Evolutionary conservation across 1,140 invertebrate genomes (phyloP).

Genomic region (Reticulitermes speratus): DNA sequence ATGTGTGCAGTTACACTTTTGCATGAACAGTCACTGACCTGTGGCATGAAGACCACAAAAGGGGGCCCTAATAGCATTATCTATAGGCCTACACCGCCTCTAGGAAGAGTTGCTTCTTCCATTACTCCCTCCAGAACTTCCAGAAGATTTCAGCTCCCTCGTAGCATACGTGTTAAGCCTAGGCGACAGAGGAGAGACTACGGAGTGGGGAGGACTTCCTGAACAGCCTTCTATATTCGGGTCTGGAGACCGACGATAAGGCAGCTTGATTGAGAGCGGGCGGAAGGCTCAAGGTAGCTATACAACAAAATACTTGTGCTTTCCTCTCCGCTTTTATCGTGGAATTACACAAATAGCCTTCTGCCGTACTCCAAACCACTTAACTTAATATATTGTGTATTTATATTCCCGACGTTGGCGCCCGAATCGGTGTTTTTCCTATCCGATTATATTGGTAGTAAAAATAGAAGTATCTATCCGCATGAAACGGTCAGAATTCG

Average conservation of each 20-base stretch:
- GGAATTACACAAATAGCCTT: constrained; percentile 12
- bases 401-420: background rate
- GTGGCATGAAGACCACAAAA: background rate
- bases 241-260: background rate
- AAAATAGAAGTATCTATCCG: background rate
- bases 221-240: constrained; percentile 10
- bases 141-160: background rate
- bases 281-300: background rate
- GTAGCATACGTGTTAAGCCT: background rate
- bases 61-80: background rate
- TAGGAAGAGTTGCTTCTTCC: constrained; percentile 1
- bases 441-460: background rate
- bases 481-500: background rate
- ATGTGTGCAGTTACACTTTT: background rate
- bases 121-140: background rate
- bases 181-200: background rate
- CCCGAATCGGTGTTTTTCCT: background rate
- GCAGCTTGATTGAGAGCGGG: background rate
- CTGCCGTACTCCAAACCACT: background rate
- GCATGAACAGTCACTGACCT: background rate
- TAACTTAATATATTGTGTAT: background rate
- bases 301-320: constrained; percentile 16
- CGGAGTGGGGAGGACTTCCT: background rate
- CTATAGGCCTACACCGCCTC: background rate
- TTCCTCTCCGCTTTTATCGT: background rate